Evolutionary conservation across 2,113 vertebrate species (phyloP).

Genomic region (Felis chaus): DNA sequence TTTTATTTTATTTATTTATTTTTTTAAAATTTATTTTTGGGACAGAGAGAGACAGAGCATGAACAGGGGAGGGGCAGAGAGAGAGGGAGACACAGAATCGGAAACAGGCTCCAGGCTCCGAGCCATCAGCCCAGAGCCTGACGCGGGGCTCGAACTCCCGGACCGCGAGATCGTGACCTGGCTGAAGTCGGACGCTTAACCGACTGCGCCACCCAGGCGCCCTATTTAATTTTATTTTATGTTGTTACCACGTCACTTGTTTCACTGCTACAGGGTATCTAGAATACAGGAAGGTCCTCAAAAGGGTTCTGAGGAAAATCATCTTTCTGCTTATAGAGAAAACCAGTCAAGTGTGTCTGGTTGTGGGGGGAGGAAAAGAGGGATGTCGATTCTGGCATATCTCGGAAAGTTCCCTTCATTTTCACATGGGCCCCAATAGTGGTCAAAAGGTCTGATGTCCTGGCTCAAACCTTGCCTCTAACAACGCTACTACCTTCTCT

Average conservation of each 20-base stretch:
- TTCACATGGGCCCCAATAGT: background rate
- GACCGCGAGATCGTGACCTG: no score
- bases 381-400: background rate
- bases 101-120: no score
- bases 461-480: background rate
- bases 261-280: background rate
- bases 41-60: no score
- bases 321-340: background rate
- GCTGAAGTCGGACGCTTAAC: no score
- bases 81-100: no score
- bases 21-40: no score
- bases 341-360: background rate
- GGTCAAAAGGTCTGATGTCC: background rate
- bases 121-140: no score
- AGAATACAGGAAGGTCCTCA: background rate
- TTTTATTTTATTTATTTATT: background rate
- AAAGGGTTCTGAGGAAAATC: background rate
- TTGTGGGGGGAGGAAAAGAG: background rate
- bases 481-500: background rate
- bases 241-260: background rate
- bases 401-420: background rate
- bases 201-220: no score
- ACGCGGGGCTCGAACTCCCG: no score
- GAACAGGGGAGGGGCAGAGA: no score
- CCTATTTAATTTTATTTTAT: background rate